These are phyloP conservation scores for Cataglyphis albicans DNA, from an alignment of 2,888 invertebrate species.

Conservation along the genomic window DNA sequence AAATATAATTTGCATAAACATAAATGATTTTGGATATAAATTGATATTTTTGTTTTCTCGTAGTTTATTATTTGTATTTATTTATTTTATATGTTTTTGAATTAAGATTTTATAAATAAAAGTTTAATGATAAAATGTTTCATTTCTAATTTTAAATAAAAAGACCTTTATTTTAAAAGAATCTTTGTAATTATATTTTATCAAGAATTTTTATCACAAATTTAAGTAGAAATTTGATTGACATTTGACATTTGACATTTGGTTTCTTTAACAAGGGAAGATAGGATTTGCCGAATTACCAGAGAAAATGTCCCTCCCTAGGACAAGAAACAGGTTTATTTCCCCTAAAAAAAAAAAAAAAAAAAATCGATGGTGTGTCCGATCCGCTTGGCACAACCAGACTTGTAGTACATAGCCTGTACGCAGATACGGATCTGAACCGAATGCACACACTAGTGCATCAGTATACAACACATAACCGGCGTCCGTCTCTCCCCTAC, in stretches of 20 bases:
- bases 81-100: neutral
- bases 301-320: slow-evolving; percentile 2
- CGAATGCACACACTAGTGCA: slow-evolving; percentile 48
- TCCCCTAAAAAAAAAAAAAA: slow-evolving; percentile 31
- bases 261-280: neutral
- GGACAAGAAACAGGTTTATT: slow-evolving; percentile 39
- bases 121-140: neutral
- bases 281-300: slow-evolving; percentile 14
- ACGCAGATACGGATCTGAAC: slow-evolving; percentile 54
- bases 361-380: slow-evolving; percentile 35
- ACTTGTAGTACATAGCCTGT: slow-evolving; percentile 33
- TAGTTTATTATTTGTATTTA: neutral
- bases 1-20: neutral
- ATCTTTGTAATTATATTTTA: neutral
- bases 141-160: neutral
- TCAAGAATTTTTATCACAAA: neutral
- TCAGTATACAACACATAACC: slow-evolving; percentile 1
- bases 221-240: neutral
- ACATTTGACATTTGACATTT: neutral
- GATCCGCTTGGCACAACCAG: slow-evolving; percentile 28
- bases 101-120: neutral
- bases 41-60: neutral
- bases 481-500: slow-evolving; percentile 16
- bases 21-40: neutral
- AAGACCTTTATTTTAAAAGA: neutral